Evolutionary conservation across 1,140 invertebrate genomes (phyloP).

Genomic region (Caenorhabditis tropicalis): DNA sequence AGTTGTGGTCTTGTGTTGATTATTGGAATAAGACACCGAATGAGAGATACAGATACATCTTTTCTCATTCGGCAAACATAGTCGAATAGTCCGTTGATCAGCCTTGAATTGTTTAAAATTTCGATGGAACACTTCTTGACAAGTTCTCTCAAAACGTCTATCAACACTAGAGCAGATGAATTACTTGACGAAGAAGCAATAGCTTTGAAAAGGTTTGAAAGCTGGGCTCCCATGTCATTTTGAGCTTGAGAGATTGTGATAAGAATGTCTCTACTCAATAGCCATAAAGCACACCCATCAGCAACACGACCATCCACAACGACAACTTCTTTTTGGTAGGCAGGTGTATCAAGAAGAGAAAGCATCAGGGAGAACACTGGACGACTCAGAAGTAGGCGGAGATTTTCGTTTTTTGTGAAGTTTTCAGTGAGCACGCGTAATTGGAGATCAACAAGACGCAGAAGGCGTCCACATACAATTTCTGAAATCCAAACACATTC

Average conservation of each 20-base stretch:
- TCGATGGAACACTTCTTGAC: slow-evolving; percentile 38
- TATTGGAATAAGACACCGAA: slow-evolving; percentile 40
- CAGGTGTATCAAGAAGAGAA: slow-evolving; percentile 8
- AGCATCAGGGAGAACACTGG: slow-evolving; percentile 7
- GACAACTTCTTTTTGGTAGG: slow-evolving; percentile 20
- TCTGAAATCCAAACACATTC: slow-evolving; percentile 32
- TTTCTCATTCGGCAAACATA: slow-evolving; percentile 39
- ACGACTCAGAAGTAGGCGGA: not conserved
- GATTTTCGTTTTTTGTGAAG: not conserved
- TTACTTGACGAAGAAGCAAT: slow-evolving; percentile 25
- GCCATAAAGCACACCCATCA: slow-evolving; percentile 32
- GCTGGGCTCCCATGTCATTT: not conserved
- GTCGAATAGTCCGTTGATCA: slow-evolving; percentile 38
- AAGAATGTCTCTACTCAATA: not conserved
- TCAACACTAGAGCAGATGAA: slow-evolving; percentile 30
- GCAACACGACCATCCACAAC: slow-evolving; percentile 4
- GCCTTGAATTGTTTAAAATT: slow-evolving; percentile 46
- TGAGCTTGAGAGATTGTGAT: not conserved
- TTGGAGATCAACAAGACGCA: not conserved
- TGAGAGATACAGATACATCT: slow-evolving; percentile 33
- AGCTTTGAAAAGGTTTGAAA: slow-evolving; percentile 8
- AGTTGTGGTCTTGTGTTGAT: slow-evolving; percentile 43
- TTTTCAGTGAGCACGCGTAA: not conserved
- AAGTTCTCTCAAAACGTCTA: slow-evolving; percentile 41
- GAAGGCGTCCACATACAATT: slow-evolving; percentile 9